A percentile compares a stretch with the other conserved stretches of the same genome.
Evolutionary conservation across 92 coral and sea anemone species (phyloP).

Genomic region (Siderastrea radians): DNA sequence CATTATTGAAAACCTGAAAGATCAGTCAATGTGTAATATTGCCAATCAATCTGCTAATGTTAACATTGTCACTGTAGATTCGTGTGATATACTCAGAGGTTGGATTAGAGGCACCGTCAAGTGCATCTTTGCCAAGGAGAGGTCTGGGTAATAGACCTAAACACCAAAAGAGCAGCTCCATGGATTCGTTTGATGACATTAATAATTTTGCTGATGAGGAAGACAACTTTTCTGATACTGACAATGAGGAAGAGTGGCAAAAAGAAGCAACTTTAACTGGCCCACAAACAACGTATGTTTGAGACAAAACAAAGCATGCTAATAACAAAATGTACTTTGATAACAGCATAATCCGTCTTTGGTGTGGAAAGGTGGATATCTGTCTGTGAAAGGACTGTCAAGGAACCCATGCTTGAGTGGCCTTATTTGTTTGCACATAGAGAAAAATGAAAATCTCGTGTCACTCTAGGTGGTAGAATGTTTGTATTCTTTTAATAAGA

Average conservation of each 20-base stretch:
- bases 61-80: conserved; percentile 41
- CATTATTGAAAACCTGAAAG: not conserved
- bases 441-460: no score
- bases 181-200: conserved; percentile 51
- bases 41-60: not conserved
- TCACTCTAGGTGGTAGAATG: not conserved
- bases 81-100: conserved; percentile 68
- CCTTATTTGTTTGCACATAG: no score
- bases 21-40: no score
- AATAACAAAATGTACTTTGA: not conserved
- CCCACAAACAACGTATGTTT: conserved; percentile 36
- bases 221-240: conserved; percentile 90
- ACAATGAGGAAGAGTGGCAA: conserved; percentile 86
- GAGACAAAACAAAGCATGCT: not conserved
- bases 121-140: conserved; percentile 23
- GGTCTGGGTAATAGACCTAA: not conserved
- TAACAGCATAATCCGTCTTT: not conserved
- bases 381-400: not conserved
- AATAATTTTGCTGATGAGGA: conserved; percentile 59
- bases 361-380: not conserved
- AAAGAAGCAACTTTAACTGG: conserved; percentile 30
- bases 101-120: not conserved
- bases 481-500: not conserved
- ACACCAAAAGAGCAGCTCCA: conserved; percentile 46
- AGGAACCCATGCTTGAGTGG: not conserved